Conservation (phyloP, 2,113 vertebrate species). For the Chloropsis hardwickii region DNA sequence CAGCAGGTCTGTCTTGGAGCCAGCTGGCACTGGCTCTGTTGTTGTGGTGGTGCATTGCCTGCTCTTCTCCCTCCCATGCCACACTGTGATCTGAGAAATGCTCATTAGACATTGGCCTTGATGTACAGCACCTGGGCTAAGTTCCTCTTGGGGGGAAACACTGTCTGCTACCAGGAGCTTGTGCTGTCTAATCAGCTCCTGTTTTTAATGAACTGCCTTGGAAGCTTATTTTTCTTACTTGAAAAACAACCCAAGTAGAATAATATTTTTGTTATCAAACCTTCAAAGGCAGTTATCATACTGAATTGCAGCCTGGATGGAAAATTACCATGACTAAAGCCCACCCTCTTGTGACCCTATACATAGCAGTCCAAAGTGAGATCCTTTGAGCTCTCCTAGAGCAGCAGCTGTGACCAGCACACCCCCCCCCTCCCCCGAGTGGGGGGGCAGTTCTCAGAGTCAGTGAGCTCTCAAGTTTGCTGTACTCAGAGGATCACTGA, state of each 20-base stretch:
- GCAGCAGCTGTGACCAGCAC: background rate
- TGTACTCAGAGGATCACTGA: background rate
- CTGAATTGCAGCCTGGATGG: background rate
- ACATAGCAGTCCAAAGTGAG: background rate
- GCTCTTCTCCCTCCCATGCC: background rate
- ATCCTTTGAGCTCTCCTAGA: background rate
- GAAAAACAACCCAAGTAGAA: background rate
- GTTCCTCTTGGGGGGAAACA: background rate
- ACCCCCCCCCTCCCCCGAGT: fast-evolving
- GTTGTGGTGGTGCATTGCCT: background rate
- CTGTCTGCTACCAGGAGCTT: background rate
- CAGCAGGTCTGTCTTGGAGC: background rate
- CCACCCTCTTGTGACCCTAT: background rate
- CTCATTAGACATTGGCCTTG: background rate
- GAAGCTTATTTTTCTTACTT: background rate
- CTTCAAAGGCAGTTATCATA: background rate
- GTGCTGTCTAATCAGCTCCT: background rate
- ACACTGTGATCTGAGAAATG: background rate
- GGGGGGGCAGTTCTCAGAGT: background rate
- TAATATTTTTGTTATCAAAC: background rate
- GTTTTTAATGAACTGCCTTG: background rate
- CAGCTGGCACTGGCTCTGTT: background rate
- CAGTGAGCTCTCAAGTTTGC: background rate
- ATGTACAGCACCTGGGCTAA: background rate
- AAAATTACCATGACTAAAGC: background rate